Base-by-base conservation (phyloP, 2,888 invertebrate genomes). In the Keiferia lycopersicella region DNA sequence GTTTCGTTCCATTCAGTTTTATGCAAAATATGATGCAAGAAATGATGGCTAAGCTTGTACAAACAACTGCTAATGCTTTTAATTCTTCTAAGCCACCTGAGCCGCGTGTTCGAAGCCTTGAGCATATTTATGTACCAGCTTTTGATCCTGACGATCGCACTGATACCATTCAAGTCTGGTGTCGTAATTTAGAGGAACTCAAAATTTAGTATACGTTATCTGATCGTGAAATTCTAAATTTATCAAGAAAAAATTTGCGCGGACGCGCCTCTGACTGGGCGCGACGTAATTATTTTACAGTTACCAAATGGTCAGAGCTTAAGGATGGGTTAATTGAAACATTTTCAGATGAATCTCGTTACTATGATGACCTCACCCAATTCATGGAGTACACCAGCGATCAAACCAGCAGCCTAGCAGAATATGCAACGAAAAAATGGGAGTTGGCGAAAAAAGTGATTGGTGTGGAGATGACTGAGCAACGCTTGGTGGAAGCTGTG, bases 331-430 rank as follows among this genome's bases (percentile, higher is more conserved):
- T 26, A 26, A 26, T 26, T 26, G 48, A 67, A 67, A 66, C 66
- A 2, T 68, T 68, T 64, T 65, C 67, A 65, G 66, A 65, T 48
- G 67, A 66, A 65, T 16, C 67, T 12, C 38, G 68, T 8, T 68
- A 66, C 62, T 66, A 66, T 34, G 68, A 68, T 22, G 65, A 66
- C 34, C 48, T 68, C 14, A 63, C 41, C 2, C 34, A 18, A 7
- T 66, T 68, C 41, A 65, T 68, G 68, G 65, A 68, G 38, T 65
- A 66, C 59, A 68, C 68, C 16, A 68, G 66, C 20, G 66, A 68
- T 26, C 39, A 68, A 53, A 67, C 68, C 0, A 62, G 39, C 45
- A 67, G 38, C 41, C 61, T 67, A 1, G 63, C 64, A 1, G 66
- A 68, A 10, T 68, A 66, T 30, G 66, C 68, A 0, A 66, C 66